Base-by-base conservation (phyloP, 2,113 vertebrate species). In the Suricata suricatta region DNA sequence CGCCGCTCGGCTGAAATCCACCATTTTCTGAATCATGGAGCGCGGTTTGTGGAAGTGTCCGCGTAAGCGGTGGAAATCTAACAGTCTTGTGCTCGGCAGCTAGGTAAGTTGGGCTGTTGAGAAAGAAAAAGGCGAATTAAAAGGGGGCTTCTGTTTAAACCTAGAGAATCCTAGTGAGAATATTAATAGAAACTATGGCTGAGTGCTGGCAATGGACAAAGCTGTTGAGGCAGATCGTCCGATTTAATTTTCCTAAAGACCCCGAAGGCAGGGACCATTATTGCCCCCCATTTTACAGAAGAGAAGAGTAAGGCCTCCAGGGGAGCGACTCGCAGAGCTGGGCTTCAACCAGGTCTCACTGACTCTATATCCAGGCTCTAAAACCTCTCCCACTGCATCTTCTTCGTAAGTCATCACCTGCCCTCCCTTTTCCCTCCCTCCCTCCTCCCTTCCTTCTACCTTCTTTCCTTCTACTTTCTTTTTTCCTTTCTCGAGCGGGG, bases 371-470 rank as follows among this genome's bases (percentile, higher is more conserved):
- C 10, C 14, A 17, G 81, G 23, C 31, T 57, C 35, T 38, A 6
- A 80, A 4, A 27, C 41, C 19, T 27, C 63, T 63, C 66, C 2
- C 11, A 11, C 1, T 0, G 8, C 2, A 10, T 5, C 68, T 7
- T n/a, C 50, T 0, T 35, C 19, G 1, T 5, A 4, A 23, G 25
- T 2, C 44, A 19, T 60, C 57, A 60, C 57, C 21, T 7, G 19
- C 17, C 17, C 19, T 57, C 54, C 54, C 1, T 57, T 19, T 19
- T 23, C 19, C 19, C 57, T 57, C 19, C 57, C 57, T 60, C 19
- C 54, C 7, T 60, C 21, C 57, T 0, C 21, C 54, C 54, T 4
- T 19, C 17, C 5, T 0, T 19, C 54, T 23, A 2, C 54, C 2
- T 21, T 2, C 54, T 7, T 23, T 57, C 54, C 7, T 57, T 57